Percentiles rank a stretch among this genome's conserved stretches.
These are phyloP conservation scores for Hyposoter dolosus DNA, from an alignment of 2,888 invertebrate genomes.

Conservation along the genomic window DNA sequence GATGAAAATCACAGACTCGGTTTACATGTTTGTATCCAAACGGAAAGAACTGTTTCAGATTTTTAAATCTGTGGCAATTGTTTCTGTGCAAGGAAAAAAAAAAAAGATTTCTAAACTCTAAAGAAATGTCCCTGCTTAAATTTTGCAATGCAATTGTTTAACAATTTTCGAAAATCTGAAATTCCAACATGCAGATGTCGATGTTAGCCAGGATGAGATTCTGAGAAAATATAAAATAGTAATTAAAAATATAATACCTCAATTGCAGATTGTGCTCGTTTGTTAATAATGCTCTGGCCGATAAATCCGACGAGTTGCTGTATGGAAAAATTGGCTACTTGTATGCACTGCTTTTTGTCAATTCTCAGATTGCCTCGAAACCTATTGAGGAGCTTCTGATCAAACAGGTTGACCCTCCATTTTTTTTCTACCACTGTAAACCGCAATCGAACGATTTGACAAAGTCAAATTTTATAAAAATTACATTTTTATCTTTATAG, in stretches of 20 bases:
- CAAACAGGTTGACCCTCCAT: slow-evolving; percentile 73
- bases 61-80: too few relatives aligned
- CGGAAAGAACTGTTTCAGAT: too few relatives aligned
- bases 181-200: background rate
- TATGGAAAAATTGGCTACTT: slow-evolving; percentile 95
- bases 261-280: slow-evolving; percentile 87
- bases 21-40: too few relatives aligned
- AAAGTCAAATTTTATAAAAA: slow-evolving; percentile 2
- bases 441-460: background rate
- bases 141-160: background rate
- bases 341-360: slow-evolving; percentile 91
- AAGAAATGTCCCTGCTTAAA: background rate
- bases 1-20: too few relatives aligned
- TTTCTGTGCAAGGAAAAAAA: too few relatives aligned
- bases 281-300: slow-evolving; percentile 86
- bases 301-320: slow-evolving; percentile 92
- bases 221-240: too few relatives aligned
- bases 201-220: background rate
- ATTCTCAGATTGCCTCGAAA: slow-evolving; percentile 87
- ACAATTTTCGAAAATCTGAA: background rate
- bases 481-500: slow-evolving; percentile 81
- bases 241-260: slow-evolving; percentile 6
- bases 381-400: slow-evolving; percentile 87
- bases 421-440: background rate
- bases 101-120: too few relatives aligned